These are phyloP conservation scores for Pomatorhinus ruficollis DNA, from an alignment of 2,113 vertebrate species.

Conservation along the genomic window DNA sequence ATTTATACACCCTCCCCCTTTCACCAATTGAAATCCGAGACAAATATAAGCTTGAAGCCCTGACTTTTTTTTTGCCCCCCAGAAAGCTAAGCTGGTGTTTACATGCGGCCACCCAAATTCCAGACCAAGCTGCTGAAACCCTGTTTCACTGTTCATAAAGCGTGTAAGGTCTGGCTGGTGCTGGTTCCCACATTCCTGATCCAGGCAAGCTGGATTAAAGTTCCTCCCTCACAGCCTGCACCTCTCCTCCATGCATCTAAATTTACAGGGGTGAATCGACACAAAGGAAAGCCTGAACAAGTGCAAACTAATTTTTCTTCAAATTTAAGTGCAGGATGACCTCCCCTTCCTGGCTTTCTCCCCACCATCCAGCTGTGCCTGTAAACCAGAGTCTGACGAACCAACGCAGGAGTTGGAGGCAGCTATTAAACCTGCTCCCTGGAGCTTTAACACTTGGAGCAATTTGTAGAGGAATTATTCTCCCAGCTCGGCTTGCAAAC, in stretches of 20 bases:
- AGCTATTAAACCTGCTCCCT: constrained; percentile 43
- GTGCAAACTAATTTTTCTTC: neutral
- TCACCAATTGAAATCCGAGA: constrained; percentile 15
- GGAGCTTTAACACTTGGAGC: constrained; percentile 59
- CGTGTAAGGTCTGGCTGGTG: neutral
- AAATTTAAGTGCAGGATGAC: neutral
- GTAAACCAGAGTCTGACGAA: neutral
- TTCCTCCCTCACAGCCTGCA: neutral
- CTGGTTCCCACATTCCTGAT: neutral
- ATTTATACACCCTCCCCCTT: neutral
- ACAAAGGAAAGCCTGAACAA: constrained; percentile 48
- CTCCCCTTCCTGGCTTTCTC: neutral
- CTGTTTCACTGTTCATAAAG: neutral
- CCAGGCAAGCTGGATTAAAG: neutral
- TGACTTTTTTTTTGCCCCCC: neutral
- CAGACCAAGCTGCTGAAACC: neutral
- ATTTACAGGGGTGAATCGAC: constrained; percentile 23
- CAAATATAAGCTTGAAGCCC: neutral
- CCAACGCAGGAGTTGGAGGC: neutral
- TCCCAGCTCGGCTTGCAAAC: constrained; percentile 21
- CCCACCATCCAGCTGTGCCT: constrained; percentile 43
- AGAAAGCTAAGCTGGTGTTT: neutral
- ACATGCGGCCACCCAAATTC: constrained; percentile 30
- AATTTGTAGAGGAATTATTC: constrained; percentile 70
- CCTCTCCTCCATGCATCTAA: neutral